A percentile compares a stretch with the other conserved stretches of the same genome.
Conservation (phyloP, 1,140 invertebrate genomes). For the Heliconius congener region DNA sequence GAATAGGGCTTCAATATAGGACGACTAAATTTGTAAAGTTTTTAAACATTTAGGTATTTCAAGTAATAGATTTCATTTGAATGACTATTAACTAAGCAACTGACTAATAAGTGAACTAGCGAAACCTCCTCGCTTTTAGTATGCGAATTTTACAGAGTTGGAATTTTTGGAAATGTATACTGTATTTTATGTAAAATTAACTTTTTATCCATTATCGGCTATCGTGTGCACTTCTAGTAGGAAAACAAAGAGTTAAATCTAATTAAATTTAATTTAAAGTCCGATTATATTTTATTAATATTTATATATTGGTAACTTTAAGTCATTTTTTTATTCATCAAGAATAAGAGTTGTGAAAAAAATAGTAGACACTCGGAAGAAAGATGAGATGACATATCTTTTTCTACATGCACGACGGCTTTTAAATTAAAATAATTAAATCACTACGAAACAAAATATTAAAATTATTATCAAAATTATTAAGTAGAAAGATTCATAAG, state of each 20-base stretch:
- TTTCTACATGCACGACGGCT: background rate
- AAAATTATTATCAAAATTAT: background rate
- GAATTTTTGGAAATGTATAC: slow-evolving; percentile 11
- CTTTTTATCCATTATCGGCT: slow-evolving; percentile 4
- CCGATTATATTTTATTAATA: slow-evolving; percentile 1
- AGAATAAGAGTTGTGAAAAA: background rate
- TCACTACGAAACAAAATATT: background rate
- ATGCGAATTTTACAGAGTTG: slow-evolving; percentile 1
- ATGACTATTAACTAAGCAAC: background rate
- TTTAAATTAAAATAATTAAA: background rate
- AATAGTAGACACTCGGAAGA: background rate
- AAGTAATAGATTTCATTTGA: background rate
- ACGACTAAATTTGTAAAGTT: background rate
- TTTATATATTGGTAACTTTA: background rate
- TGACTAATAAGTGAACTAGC: background rate
- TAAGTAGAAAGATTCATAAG: background rate
- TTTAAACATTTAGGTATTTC: background rate
- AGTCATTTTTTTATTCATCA: background rate
- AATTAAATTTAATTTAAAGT: background rate
- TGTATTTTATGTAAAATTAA: slow-evolving; percentile 8
- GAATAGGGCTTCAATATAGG: too few relatives aligned
- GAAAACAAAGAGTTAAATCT: background rate
- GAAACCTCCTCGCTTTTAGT: background rate
- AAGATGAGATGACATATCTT: background rate
- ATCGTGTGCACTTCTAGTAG: slow-evolving; percentile 1